Base-by-base conservation (phyloP, 2,113 vertebrate species). In the Triplophysa rosa region DNA sequence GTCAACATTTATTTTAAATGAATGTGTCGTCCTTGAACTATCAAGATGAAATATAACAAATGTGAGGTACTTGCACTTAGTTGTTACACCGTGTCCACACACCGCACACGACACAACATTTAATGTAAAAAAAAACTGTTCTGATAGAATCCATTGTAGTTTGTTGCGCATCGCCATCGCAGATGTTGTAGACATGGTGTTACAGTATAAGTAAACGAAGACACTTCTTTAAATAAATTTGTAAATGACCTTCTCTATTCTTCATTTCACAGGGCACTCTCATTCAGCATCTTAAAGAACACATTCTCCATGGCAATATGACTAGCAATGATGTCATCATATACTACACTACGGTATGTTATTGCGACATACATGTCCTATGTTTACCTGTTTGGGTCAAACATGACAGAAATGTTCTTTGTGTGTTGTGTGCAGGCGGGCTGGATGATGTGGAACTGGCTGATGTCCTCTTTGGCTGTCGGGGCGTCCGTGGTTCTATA, bases 381-480 rank as follows among this genome's bases (percentile, higher is more conserved):
- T 84, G 59, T 40, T 42, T 54, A 49, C 17, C 16, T 23, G 61
- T 47, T 67, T 61, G 68, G 8, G 29, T n/a, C 14, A 24, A 52
- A 13, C n/a, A 7, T 62, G 12, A 42, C 63, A 77, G 33, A 68
- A n/a, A 29, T 33, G 11, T 59, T n/a, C n/a, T 4, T 52, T 64
- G 26, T 61, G 23, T 19, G 58, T 16, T 79, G 67, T 65, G 58
- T 21, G 2, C 84, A 99, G 98, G 95, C 90, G 0, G 97, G 98
- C 84, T 99, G 98, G 98, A 99, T 99, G 97, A 98, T 99, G 97
- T 99, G 98, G 98, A 99, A 99, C 85, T 99, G 98, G 98, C 85
- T 97, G 83, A 90, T 98, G 80, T 93, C 95, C 0, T 91, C 95
- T 0, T 91, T 99, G 37, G 95, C 97, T 45, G 94, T 95, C 0